Base-by-base conservation (phyloP, 2,113 vertebrate genomes). In the Rafetus swinhoei region DNA sequence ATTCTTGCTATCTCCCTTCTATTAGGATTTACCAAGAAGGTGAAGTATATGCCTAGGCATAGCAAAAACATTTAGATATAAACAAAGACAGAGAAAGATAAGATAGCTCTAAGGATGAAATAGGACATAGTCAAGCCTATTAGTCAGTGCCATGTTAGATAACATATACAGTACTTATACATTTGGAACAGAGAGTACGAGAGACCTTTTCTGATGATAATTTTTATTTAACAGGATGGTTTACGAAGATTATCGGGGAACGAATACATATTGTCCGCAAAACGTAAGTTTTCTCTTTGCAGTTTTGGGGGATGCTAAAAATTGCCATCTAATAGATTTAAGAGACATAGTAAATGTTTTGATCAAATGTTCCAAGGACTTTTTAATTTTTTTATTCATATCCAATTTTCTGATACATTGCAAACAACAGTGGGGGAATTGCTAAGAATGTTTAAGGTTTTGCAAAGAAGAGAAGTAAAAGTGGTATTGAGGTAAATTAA, bases 201-300 rank as follows among this genome's bases (percentile, higher is more conserved):
- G 45, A 87, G 76, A 97, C 95, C 85, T 93, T 60, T 19, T 27
- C 32, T 60, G 59, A 24, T 90, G 85, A 81, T 93, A 88, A 39
- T 74, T 93, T 97, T 89, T 39, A 15, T 97, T 97, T 95, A 84
- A 96, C 97, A 99, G 99, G 99, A 99, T 93, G 99, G 99, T 77
- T 98, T 99, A 87, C 98, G 99, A 97, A 99, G 99, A 98, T 96
- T 99, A 93, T 99, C 99, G 65, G 99, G 99, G 97, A 99, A 99
- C 1, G 99, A 99, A 90, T 99, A 99, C 97, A 98, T 99, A 95
- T 97, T 99, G 86, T 97, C 99, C 91, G 97, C 99, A 90, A 99
- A 99, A 98, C 98, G 99, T 99, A 98, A 99, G 99, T 98, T 90
- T 89, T 77, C 21, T 77, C 84, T 89, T 85, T 1, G 35, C 2